A percentile compares a stretch with the other conserved stretches of the same genome.
Evolutionary conservation across 2,888 invertebrate genomes (phyloP).

Genomic region (Pemphredon lugubris): DNA sequence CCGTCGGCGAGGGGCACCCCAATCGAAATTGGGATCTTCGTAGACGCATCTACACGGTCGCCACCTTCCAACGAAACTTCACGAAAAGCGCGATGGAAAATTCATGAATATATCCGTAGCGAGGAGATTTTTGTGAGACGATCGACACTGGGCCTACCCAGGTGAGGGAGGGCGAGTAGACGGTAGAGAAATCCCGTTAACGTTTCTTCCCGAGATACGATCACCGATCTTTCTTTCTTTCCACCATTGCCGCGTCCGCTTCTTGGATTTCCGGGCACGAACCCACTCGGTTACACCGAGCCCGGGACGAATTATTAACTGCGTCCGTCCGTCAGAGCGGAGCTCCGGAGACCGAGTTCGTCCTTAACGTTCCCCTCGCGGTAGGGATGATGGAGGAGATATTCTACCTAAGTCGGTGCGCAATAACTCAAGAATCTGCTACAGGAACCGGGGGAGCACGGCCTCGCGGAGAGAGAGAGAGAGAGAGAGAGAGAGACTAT

Average conservation of each 20-base stretch:
- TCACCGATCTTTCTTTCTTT: constrained; percentile 59
- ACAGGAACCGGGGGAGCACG: constrained; percentile 15
- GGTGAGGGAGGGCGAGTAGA: not conserved
- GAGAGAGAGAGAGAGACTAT: too few relatives aligned
- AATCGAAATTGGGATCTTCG: too few relatives aligned
- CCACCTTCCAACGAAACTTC: too few relatives aligned
- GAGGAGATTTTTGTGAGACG: too few relatives aligned
- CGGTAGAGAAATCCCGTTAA: constrained; percentile 66
- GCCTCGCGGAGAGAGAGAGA: constrained; percentile 9
- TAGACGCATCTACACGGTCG: too few relatives aligned
- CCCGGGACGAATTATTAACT: constrained; percentile 62
- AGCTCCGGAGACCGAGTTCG: constrained; percentile 24
- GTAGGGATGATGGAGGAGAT: constrained; percentile 47
- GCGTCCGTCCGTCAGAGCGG: constrained; percentile 53
- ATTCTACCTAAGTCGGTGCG: constrained; percentile 42
- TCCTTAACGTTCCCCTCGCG: constrained; percentile 22
- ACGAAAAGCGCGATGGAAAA: not conserved
- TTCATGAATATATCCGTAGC: not conserved
- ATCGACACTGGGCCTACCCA: not conserved
- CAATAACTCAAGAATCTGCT: constrained; percentile 46
- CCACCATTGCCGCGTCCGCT: constrained; percentile 55
- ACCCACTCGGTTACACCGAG: constrained; percentile 55
- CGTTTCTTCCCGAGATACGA: constrained; percentile 67
- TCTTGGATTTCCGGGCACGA: constrained; percentile 69
- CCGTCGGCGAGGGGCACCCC: too few relatives aligned